Conservation (phyloP, 2,797 vertebrate genomes). For the Bovichtus diacanthus region DNA sequence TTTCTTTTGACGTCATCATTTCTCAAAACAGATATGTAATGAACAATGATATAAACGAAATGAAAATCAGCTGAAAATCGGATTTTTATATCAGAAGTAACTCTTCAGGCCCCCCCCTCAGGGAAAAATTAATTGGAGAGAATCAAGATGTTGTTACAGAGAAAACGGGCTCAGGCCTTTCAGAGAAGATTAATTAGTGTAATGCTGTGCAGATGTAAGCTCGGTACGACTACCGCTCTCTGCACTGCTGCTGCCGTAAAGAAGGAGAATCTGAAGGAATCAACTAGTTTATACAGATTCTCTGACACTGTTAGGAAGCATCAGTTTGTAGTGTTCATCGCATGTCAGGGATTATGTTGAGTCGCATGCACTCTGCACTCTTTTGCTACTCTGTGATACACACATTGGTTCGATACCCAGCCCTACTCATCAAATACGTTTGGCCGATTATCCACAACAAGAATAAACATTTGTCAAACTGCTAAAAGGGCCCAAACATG, state of each 20-base stretch:
- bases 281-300: neutral
- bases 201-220: conserved; percentile 65
- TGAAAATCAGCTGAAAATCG: no score
- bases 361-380: no score
- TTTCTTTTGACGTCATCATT: no score
- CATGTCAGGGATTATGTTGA: neutral
- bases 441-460: neutral
- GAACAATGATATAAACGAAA: no score
- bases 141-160: conserved; percentile 62
- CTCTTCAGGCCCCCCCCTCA: no score
- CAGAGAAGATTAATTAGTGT: conserved; percentile 51
- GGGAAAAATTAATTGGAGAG: conserved; percentile 48
- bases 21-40: no score
- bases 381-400: neutral
- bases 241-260: conserved; percentile 1
- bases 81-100: no score
- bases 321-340: neutral
- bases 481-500: conserved; percentile 23
- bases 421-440: neutral
- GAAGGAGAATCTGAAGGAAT: neutral
- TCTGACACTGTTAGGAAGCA: neutral
- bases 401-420: neutral
- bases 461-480: conserved; percentile 22
- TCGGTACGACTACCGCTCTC: conserved; percentile 36
- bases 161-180: conserved; percentile 49